Base-by-base conservation (phyloP, 23 tunicate species). In the Clavelina lepadiformis region DNA sequence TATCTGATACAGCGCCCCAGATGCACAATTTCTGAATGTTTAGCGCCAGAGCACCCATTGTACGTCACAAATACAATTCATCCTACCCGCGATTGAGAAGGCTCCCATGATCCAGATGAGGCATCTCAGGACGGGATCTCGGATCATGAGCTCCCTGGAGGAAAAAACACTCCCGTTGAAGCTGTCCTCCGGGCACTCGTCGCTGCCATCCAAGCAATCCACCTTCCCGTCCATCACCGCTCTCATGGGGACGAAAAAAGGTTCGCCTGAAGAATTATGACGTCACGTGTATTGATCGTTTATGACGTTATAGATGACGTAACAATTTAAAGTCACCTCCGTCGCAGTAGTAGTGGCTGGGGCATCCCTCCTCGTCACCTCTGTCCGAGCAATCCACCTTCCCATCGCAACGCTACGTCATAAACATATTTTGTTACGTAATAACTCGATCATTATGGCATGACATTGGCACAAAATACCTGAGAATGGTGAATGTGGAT, bases 141-240 rank as follows among this genome's bases (percentile, higher is more conserved):
- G 50, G 1, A 69, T 52, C 75, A 69, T 69, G 61, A 51, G 45
- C 28, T 69, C 75, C 1, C 75, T 44, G n/a, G 75, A 69, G 30
- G 75, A 61, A 2, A 69, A 69, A 31, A 54, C 51, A 51, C 34
- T 35, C n/a, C 32, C 46, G 5, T 35, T 33, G 31, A 69, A 69
- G 32, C 62, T 69, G 27, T 22, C 33, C 45, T 61, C 25, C 6
- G 79, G 79, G 32, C 79, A 73, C 31, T 76, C 82, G 72, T 76
- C 82, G 28, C 74, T 65, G 3, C 56, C 38, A 35, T 76, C 82
- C 26, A 52, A 27, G 53, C 82, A 76, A 47, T 76, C 82, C 1
- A 37, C 59, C 46, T 65, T 76, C 33, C 82, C 82, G 32, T 76
- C 82, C 32, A 31, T 32, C 20, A 51, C 3, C n/a, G 1, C 27